Evolutionary conservation across 1,140 invertebrate genomes (phyloP).

Genomic region (Drosophila equinoxialis): DNA sequence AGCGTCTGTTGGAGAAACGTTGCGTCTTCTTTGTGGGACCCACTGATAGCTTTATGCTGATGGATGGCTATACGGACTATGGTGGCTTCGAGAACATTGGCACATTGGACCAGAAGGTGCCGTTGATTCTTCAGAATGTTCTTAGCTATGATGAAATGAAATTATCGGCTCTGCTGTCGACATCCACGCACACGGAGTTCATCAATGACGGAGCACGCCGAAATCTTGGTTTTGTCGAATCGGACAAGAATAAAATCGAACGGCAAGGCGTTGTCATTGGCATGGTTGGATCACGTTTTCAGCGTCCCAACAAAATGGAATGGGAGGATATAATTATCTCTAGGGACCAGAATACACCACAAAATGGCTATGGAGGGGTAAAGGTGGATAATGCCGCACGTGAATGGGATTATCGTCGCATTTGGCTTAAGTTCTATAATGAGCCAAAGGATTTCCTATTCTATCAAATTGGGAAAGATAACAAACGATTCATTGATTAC

Average conservation of each 20-base stretch:
- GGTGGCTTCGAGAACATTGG: constrained; percentile 63
- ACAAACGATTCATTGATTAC: constrained; percentile 53
- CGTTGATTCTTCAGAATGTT: constrained; percentile 49
- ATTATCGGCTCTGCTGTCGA: constrained; percentile 85
- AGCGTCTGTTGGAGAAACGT: constrained; percentile 64
- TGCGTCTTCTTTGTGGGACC: constrained; percentile 52
- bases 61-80: constrained; percentile 27
- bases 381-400: background rate
- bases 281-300: constrained; percentile 84
- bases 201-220: constrained; percentile 86
- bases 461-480: background rate
- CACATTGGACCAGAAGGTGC: constrained; percentile 32
- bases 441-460: constrained; percentile 57
- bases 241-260: constrained; percentile 63
- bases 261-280: constrained; percentile 77
- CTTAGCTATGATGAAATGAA: constrained; percentile 79
- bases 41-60: constrained; percentile 32
- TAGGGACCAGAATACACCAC: constrained; percentile 83
- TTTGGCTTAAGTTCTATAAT: constrained; percentile 71
- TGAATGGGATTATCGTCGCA: constrained; percentile 48
- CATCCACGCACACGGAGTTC: constrained; percentile 86
- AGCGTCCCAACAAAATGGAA: constrained; percentile 84
- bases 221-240: constrained; percentile 84
- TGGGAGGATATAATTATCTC: constrained; percentile 85
- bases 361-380: constrained; percentile 82